A percentile compares a stretch with the other conserved stretches of the same genome.
Evolutionary conservation across 2,113 vertebrate species (phyloP).

Genomic region (Pongo abelii): DNA sequence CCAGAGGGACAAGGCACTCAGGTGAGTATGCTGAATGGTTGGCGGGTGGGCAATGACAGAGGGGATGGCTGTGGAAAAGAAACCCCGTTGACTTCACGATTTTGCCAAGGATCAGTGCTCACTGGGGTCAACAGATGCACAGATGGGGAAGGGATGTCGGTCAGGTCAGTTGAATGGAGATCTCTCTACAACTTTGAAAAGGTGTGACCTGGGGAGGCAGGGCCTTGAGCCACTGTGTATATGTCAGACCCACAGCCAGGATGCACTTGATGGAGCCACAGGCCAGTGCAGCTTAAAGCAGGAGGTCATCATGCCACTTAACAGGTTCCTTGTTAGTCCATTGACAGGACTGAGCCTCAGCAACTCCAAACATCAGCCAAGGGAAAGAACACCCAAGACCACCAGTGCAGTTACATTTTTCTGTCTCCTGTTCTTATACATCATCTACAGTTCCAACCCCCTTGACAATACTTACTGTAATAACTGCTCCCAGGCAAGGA

Average conservation of each 20-base stretch:
- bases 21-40: background rate
- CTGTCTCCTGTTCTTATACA: slow-evolving; percentile 48
- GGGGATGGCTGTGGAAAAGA: background rate
- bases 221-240: background rate
- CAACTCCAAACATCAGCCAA: background rate
- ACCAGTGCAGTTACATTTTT: background rate
- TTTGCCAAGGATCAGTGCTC: background rate
- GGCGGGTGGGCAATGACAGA: background rate
- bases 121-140: background rate
- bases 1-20: background rate
- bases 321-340: background rate
- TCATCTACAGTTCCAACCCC: background rate
- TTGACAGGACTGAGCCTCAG: background rate
- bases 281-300: background rate
- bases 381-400: background rate
- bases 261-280: background rate
- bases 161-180: background rate
- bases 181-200: background rate
- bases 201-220: background rate
- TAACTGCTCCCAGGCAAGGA: slow-evolving; percentile 85
- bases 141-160: background rate
- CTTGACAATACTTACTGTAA: slow-evolving; percentile 87
- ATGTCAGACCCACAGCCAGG: background rate
- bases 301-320: background rate
- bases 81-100: background rate